Conservation (phyloP, 2,888 invertebrate genomes). For the Hydrotaea diabolus region DNA sequence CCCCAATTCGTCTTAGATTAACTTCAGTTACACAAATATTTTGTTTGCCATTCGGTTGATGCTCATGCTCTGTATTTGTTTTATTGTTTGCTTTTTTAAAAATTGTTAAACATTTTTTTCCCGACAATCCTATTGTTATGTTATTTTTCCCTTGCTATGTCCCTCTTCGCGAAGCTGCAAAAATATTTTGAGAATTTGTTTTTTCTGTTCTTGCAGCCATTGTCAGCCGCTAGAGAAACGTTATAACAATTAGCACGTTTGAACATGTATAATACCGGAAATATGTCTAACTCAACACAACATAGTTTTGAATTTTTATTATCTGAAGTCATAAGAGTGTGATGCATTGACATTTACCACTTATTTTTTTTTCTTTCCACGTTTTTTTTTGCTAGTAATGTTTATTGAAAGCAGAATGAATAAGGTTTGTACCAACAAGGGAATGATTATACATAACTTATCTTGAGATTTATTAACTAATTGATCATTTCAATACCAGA, state of each 20-base stretch:
- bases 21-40: too few species aligned
- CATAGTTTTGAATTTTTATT: neutral
- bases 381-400: neutral
- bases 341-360: neutral
- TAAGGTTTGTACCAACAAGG: neutral
- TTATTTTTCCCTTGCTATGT: neutral
- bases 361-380: neutral
- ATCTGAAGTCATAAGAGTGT: neutral
- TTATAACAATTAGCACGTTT: neutral
- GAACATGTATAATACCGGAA: conserved; percentile 13
- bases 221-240: neutral
- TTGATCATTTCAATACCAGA: neutral
- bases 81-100: neutral
- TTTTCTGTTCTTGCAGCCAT: neutral
- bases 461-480: neutral
- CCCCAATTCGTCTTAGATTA: too few species aligned
- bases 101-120: neutral
- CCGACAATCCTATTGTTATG: neutral
- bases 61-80: neutral
- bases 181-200: neutral
- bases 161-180: neutral
- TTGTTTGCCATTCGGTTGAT: neutral
- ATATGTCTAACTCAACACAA: neutral
- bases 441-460: neutral
- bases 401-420: neutral